Percentiles rank a stretch among this genome's conserved stretches.
Evolutionary conservation across 2,113 vertebrate genomes (phyloP).

Genomic region (Oncorhynchus masou): DNA sequence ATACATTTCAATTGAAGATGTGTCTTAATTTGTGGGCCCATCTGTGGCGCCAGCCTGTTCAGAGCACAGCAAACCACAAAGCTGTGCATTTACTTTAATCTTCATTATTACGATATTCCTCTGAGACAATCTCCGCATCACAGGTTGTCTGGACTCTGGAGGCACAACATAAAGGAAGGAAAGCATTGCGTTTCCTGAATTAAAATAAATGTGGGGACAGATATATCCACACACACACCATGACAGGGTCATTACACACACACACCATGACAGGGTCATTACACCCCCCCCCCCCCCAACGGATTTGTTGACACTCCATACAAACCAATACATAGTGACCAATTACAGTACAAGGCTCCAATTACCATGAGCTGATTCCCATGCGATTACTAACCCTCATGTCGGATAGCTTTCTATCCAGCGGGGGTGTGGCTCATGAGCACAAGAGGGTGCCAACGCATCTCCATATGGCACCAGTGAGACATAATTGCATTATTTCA

Average conservation of each 20-base stretch:
- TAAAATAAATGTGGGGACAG: neutral
- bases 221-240: neutral
- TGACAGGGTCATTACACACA: neutral
- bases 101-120: constrained; percentile 20
- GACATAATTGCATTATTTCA: constrained; percentile 44
- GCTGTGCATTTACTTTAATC: constrained; percentile 11
- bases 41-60: neutral
- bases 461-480: constrained; percentile 32
- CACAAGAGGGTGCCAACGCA: constrained; percentile 35
- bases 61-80: neutral
- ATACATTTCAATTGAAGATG: constrained; percentile 40
- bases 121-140: constrained; percentile 21
- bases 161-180: constrained; percentile 25
- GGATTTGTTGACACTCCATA: neutral
- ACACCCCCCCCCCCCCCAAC: neutral
- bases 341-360: neutral
- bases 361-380: neutral
- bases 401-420: no score
- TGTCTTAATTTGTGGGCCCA: neutral
- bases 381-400: no score
- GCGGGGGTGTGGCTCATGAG: no score
- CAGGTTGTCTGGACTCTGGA: neutral
- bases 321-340: neutral
- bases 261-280: constrained; percentile 5
- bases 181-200: constrained; percentile 15